Conservation (phyloP, 2,888 invertebrate genomes). For the Eumerus sabulonum region DNA sequence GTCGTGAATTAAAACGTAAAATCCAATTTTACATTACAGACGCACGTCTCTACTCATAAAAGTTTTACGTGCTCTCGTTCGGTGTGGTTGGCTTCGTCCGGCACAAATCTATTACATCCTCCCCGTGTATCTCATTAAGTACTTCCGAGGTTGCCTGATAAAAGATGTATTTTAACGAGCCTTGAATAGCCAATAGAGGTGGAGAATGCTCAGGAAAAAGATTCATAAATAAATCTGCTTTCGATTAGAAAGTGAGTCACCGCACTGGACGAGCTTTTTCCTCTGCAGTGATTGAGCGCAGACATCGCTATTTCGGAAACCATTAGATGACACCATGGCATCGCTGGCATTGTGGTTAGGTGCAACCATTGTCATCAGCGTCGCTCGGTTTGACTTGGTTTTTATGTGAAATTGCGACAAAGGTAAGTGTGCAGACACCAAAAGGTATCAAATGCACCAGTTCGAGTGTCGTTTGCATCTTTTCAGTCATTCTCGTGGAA, state of each 20-base stretch:
- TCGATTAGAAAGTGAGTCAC: conserved; percentile 62
- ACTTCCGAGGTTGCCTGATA: neutral
- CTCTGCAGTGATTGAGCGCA: conserved; percentile 1
- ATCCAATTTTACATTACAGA: conserved; percentile 1
- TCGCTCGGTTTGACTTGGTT: conserved; percentile 1
- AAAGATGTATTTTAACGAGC: neutral
- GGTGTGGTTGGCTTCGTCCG: too few species aligned
- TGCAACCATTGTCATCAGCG: neutral
- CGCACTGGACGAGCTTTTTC: neutral
- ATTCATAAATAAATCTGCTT: conserved; percentile 31
- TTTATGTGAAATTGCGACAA: conserved; percentile 52
- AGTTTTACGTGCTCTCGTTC: neutral
- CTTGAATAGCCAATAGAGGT: conserved; percentile 34
- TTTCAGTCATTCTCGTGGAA: neutral
- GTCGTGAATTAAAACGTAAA: neutral
- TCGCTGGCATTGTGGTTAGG: conserved; percentile 5
- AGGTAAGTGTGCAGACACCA: conserved; percentile 30
- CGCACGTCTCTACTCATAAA: neutral
- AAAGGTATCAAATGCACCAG: conserved; percentile 52
- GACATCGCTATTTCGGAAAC: conserved; percentile 43
- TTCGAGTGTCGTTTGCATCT: conserved; percentile 38
- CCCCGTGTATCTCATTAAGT: neutral
- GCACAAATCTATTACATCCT: conserved; percentile 6
- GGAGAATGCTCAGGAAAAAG: conserved; percentile 15
- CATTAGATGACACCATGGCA: conserved; percentile 40